Conservation (phyloP, 2,113 vertebrate species). For the Boleophthalmus pectinirostris region DNA sequence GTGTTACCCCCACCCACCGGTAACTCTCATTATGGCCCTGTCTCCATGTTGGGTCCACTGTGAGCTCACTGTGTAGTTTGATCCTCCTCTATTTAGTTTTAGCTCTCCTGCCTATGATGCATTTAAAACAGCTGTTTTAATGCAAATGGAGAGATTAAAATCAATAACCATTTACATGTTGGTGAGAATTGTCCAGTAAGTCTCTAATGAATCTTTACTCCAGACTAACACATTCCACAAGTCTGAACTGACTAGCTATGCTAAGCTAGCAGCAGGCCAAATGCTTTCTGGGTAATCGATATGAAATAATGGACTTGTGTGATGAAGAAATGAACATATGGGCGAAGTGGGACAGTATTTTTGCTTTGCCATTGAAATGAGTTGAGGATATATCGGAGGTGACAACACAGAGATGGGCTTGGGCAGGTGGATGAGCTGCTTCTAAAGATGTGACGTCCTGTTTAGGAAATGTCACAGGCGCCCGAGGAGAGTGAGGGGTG, state of each 20-base stretch:
- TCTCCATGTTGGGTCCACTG: slow-evolving; percentile 12
- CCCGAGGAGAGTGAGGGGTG: slow-evolving; percentile 66
- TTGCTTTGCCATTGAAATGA: slow-evolving; percentile 60
- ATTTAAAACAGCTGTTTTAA: slow-evolving; percentile 56
- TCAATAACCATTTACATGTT: slow-evolving; percentile 71
- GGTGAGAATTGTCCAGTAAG: slow-evolving; percentile 72
- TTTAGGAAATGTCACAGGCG: slow-evolving; percentile 77
- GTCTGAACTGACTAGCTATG: slow-evolving; percentile 63
- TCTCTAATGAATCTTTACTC: slow-evolving; percentile 80
- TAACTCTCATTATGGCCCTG: background rate
- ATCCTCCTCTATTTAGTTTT: slow-evolving; percentile 2
- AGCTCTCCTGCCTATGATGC: slow-evolving; percentile 59
- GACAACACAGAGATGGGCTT: slow-evolving; percentile 43
- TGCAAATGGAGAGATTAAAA: slow-evolving; percentile 50
- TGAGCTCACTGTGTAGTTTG: slow-evolving; percentile 3
- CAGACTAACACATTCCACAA: slow-evolving; percentile 78
- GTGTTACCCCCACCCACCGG: slow-evolving; percentile 29
- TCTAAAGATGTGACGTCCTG: slow-evolving; percentile 72
- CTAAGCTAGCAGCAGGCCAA: slow-evolving; percentile 49
- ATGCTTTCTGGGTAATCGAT: slow-evolving; percentile 40
- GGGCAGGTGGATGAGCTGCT: slow-evolving; percentile 51
- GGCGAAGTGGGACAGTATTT: slow-evolving; percentile 50
- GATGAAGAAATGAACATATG: slow-evolving; percentile 32
- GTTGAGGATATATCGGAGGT: slow-evolving; percentile 37
- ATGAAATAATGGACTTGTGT: slow-evolving; percentile 41